Evolutionary conservation across 2,888 invertebrate species (phyloP).

Genomic region (Acholoe squamosa): DNA sequence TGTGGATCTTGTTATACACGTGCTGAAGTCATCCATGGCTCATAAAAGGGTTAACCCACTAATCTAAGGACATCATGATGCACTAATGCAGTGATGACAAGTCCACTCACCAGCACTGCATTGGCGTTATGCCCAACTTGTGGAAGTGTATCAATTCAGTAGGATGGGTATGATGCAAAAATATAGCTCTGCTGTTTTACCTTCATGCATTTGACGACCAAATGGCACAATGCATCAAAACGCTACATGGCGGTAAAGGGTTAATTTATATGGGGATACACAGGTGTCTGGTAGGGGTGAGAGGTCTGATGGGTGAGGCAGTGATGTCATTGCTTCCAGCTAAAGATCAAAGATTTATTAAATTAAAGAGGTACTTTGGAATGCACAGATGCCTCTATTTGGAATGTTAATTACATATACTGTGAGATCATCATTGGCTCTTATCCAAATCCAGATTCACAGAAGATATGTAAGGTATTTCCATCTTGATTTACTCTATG

Average conservation of each 20-base stretch:
- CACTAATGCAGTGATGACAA: too few relatives aligned
- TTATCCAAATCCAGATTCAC: neutral
- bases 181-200: too few relatives aligned
- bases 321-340: neutral
- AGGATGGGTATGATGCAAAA: too few relatives aligned
- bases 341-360: neutral
- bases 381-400: neutral
- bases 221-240: too few relatives aligned
- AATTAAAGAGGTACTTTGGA: neutral
- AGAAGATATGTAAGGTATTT: neutral
- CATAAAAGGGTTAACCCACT: neutral
- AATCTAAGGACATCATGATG: too few relatives aligned
- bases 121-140: too few relatives aligned
- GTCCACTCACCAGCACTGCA: too few relatives aligned
- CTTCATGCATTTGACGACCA: too few relatives aligned
- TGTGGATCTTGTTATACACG: neutral
- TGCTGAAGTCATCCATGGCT: neutral
- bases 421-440: neutral
- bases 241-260: too few relatives aligned
- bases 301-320: neutral
- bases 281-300: neutral
- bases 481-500: neutral
- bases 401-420: conserved; percentile 4
- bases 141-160: too few relatives aligned
- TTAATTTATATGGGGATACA: neutral